phyloP scores from a whole-genome alignment of 2,888 invertebrate genomes.

The Leptopterna dolabrata region DNA sequence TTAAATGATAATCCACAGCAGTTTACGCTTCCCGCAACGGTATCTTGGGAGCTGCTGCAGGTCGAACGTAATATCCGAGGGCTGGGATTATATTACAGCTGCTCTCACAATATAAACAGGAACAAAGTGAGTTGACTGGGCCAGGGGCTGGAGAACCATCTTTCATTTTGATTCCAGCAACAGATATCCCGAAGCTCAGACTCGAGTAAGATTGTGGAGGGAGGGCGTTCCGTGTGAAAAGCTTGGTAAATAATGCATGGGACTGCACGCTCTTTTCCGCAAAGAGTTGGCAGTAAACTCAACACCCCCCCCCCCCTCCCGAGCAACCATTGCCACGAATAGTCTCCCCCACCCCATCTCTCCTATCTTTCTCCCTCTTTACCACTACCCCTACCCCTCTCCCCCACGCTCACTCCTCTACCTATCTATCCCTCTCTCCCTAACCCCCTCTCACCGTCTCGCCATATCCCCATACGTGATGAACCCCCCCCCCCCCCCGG shows the following conservation, averaged over 20 bases:
- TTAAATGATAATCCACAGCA: neutral
- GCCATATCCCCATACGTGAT: too few relatives aligned
- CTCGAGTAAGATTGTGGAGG: neutral
- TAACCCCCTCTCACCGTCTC: too few relatives aligned
- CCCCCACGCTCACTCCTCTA: neutral
- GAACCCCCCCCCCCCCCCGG: too few relatives aligned
- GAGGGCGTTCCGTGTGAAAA: constrained; percentile 21
- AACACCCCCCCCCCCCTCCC: neutral
- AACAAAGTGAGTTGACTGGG: neutral
- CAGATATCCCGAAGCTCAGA: neutral
- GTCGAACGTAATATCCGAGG: neutral
- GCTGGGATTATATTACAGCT: neutral
- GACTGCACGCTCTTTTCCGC: constrained; percentile 20
- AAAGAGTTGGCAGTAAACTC: constrained; percentile 29
- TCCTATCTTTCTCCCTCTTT: too few relatives aligned
- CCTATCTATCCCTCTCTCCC: too few relatives aligned
- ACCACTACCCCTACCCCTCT: too few relatives aligned
- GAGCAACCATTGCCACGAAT: too few relatives aligned
- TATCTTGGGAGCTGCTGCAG: neutral
- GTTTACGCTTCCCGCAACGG: neutral
- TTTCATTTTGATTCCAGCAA: constrained; percentile 13
- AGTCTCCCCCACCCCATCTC: too few relatives aligned
- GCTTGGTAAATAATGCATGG: constrained; percentile 29
- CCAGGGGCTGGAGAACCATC: neutral
- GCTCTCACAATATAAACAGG: neutral